Conservation (phyloP, 2,888 invertebrate genomes). For the Lordiphosa andalusiaca region DNA sequence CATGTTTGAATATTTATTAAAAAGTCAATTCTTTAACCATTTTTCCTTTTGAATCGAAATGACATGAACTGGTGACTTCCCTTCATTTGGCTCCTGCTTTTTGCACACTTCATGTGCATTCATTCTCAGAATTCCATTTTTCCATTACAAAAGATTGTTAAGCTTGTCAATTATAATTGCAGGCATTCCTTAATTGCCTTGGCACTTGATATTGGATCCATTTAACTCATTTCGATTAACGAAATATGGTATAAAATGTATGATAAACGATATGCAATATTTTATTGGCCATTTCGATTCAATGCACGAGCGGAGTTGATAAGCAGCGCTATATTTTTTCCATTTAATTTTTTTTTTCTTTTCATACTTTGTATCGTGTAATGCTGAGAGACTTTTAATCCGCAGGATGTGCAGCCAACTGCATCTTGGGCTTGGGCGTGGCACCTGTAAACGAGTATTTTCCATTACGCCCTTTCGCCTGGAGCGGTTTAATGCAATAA, state of each 20-base stretch:
- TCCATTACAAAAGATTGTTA: not conserved
- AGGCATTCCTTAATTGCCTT: conserved; percentile 24
- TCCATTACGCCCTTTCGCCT: conserved; percentile 54
- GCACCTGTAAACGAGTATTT: conserved; percentile 42
- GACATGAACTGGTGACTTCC: no score
- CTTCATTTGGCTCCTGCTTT: no score
- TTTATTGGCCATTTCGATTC: conserved; percentile 41
- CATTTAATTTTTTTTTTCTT: not conserved
- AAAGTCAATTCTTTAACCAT: no score
- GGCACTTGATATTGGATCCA: conserved; percentile 21
- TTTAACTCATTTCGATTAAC: conserved; percentile 24
- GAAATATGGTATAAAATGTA: conserved; percentile 13
- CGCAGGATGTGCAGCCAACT: conserved; percentile 29
- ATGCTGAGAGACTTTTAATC: conserved; percentile 9
- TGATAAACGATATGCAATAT: conserved; percentile 39
- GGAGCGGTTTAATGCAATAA: conserved; percentile 68
- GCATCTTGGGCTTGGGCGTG: conserved; percentile 23
- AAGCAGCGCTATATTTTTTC: conserved; percentile 10
- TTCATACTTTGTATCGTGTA: conserved; percentile 2
- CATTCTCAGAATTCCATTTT: no score
- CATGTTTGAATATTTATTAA: no score
- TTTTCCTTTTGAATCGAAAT: no score
- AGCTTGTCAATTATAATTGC: conserved; percentile 7
- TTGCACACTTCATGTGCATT: no score
- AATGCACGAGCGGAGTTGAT: conserved; percentile 34